Base-by-base conservation (phyloP, 2,888 invertebrate genomes). In the Drosophila macrospina region DNA sequence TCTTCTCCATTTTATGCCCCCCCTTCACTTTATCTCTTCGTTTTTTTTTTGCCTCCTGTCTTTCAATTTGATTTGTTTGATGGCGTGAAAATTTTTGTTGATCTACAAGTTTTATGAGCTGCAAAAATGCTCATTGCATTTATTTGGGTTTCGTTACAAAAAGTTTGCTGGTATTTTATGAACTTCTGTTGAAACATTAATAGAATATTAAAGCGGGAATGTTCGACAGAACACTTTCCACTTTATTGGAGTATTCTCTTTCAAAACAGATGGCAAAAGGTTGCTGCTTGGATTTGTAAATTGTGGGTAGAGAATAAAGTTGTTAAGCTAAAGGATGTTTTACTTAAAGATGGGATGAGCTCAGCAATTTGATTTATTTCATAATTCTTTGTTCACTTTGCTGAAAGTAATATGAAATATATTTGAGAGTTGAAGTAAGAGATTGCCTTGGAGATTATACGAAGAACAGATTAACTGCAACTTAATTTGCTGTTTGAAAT, bases 51-150 rank as follows among this genome's bases (percentile, higher is more conserved):
- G 55, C 59, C 52, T 24, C 45, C 50, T 59, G 60, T 74, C 74
- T 56, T 62, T 45, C 76, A 75, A 56, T 67, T 76, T 73, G 77
- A 83, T 63, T 69, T 64, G 80, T 68, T 75, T 68, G 54, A 69
- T 74, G 85, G 78, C 74, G 80, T 70, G 79, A 87, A 81, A 62
- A 84, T 74, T 70, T 73, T 61, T 55, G 54, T 45, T 57, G 16
- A 16, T 36, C 78, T 51, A 61, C 78, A 62, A 55, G 37, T 42
- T 62, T 54, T 55, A 78, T 74, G 59, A 44, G 54, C 57, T 65
- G 57, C 65, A 59, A 61, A 77, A 72, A 61, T 65, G 56, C 24
- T 45, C 52, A 42, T 76, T 63, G 28, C 39, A 64, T 41, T 39
- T 45, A 34, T 44, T 26, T 36, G 4, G 5, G 36, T 13, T 44